Base-by-base conservation (phyloP, 2,797 vertebrate genomes). In the Luscinia luscinia region DNA sequence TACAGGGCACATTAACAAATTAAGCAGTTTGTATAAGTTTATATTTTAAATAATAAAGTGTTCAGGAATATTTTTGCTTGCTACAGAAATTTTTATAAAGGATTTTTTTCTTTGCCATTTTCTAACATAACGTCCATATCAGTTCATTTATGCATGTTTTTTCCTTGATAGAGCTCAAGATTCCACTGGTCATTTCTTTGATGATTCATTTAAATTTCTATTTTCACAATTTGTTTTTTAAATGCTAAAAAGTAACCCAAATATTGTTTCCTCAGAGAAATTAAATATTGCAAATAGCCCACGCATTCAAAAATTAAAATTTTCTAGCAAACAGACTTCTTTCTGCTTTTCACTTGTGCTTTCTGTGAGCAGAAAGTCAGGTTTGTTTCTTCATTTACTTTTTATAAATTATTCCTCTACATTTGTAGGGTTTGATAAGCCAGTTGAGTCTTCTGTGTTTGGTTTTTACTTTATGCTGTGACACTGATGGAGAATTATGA, bases 1-100 rank as follows among this genome's bases (percentile, higher is more conserved):
- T 94, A 91, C 79, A 94, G 86, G 76, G 34, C 89, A 87, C 66
- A 94, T 90, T 96, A 97, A 96, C 90, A 96, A 95, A 96, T 95
- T 86, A 95, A 92, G 90, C 55, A 94, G 92, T 94, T 97, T 91
- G 46, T 96, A 3, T 96, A 97, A 94, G 66, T 93, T 92, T 83
- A 94, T 74, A 75, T 91, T 95, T 92, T 90, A 90, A 96, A 96
- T 92, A 94, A 69, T 81, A 84, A 61, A 40, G 27, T 48, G 18
- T 43, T 95, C 72, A 68, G 67, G 54, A 95, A 46, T 97, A 93
- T 90, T 90, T 95, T 48, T 73, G 58, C 80, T 95, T 84, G 92
- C 59, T 46, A 28, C 19, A 93, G 55, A 51, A 72, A 3, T 16
- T 80, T 68, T 67, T 82, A 63, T 27, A 9, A 49, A n/a, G 48